Base-by-base conservation (phyloP, 2,797 vertebrate genomes). In the Chaetodon trifasciatus region DNA sequence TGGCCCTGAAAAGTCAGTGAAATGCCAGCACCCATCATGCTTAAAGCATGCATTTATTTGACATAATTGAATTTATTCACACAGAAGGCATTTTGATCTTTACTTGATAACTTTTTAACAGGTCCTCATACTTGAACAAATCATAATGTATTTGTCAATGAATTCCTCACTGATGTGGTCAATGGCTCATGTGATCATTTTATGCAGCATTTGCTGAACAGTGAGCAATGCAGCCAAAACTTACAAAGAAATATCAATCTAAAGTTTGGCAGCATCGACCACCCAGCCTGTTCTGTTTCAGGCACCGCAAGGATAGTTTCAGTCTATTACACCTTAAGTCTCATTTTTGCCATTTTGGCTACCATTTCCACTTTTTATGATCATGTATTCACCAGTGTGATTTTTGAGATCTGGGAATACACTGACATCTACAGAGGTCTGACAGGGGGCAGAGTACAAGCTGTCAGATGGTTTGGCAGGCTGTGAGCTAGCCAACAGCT, bases 401-500 rank as follows among this genome's bases (percentile, higher is more conserved):
- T 46, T 39, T 21, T 24, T 73, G n/a, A 55, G 11, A 57, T 32
- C 8, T 64, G 50, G 32, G 21, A 81, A 74, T 42, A 61, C 39
- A 56, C 1, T 28, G n/a, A 60, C 55, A 82, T 65, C n/a, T 39
- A 47, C 17, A 64, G 47, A 60, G 16, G 56, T 73, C 64, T 40
- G 24, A 32, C 7, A 0, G 42, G 44, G 16, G 21, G 17, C 5
- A 64, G 55, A 32, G 77, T n/a, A 61, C n/a, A 47, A 70, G 40
- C 73, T 63, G 68, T 70, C 50, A 55, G 32, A 57, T 1, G 24
- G 47, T 61, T 44, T 65, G 23, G 46, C 46, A 56, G 53, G 8
- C 16, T 64, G 53, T n/a, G 47, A 76, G 56, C 52, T 65, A 76
- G 62, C 50, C 28, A 37, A 19, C 62, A 63, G 24, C 28, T 62